Evolutionary conservation across 2,888 invertebrate genomes (phyloP).

Genomic region (Caradrina clavipalpis): DNA sequence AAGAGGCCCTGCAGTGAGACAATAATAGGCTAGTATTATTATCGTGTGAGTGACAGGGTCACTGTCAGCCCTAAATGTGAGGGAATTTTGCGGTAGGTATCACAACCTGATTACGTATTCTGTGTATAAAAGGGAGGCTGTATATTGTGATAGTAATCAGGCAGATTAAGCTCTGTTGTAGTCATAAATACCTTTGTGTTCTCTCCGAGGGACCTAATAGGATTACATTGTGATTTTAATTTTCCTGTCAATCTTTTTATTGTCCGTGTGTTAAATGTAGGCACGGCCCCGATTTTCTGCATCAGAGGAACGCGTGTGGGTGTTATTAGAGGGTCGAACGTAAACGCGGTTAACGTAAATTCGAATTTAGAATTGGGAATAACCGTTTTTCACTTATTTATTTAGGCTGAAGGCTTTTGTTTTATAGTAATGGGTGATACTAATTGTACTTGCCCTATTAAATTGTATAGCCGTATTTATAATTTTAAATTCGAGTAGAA

Average conservation of each 20-base stretch:
- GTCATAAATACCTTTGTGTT: slow-evolving; percentile 16
- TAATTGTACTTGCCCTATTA: no score
- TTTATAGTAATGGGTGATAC: no score
- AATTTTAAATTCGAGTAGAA: no score
- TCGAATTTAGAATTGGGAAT: no score
- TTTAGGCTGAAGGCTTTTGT: no score
- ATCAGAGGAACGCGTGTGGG: neutral
- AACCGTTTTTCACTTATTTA: no score
- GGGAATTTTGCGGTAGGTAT: slow-evolving; percentile 13
- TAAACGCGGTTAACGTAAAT: neutral
- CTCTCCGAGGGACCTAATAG: neutral
- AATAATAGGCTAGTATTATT: no score
- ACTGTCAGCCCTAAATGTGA: neutral
- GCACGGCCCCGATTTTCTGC: neutral
- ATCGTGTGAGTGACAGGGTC: no score
- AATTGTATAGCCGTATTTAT: no score
- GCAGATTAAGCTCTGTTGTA: slow-evolving; percentile 30
- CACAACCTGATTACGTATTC: slow-evolving; percentile 23
- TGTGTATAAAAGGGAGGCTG: slow-evolving; percentile 16
- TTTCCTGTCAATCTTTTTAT: slow-evolving; percentile 13
- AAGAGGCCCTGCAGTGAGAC: no score
- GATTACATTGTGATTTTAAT: slow-evolving; percentile 9
- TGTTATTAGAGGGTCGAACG: neutral
- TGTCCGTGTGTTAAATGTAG: neutral
- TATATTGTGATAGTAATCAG: slow-evolving; percentile 25